Base-by-base conservation (phyloP, 2,888 invertebrate genomes). In the Drosophila picticornis region DNA sequence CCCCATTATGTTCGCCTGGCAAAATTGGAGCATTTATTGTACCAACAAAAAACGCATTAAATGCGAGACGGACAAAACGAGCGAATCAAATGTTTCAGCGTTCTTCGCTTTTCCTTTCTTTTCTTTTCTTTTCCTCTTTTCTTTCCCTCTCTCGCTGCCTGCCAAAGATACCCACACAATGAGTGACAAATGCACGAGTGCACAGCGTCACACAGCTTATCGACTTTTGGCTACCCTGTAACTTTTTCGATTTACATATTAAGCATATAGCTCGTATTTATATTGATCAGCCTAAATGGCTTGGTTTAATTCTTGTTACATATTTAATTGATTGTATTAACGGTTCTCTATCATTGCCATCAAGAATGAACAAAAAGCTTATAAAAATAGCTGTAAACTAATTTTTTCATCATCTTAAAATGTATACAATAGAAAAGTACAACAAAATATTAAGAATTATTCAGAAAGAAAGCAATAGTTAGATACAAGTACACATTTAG, bases 1-100 rank as follows among this genome's bases (percentile, higher is more conserved):
- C 31, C 57, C 81, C 77, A 80, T 87, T 89, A 91, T 93, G 93
- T 76, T 88, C 91, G 92, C 93, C 93, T 93, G 92, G 92, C 93
- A 86, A 91, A 93, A 92, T 86, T 93, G 92, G 93, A 93, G 93
- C 93, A 93, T 91, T 93, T 92, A 90, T 92, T 92, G 91, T 93
- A 93, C 91, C 90, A 92, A 91, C 91, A 92, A 91, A 90, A 89
- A 90, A 88, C 82, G 83, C 83, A 84, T 79, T 72, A 80, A 57
- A 53, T 61, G 53, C 59, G 72, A 76, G 67, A 80, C 69, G 66
- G 66, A 63, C 68, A 77, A 25, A 46, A 77, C 63, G 50, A 60
- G 32, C 57, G 56, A 43, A 53, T 57, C 66, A 66, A 57, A 50
- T 40, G 25, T 62, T 74, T 56, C 48, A 43, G 2, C 50, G 46